These are phyloP conservation scores for Merops nubicus DNA, from an alignment of 2,113 vertebrate species.

Conservation along the genomic window DNA sequence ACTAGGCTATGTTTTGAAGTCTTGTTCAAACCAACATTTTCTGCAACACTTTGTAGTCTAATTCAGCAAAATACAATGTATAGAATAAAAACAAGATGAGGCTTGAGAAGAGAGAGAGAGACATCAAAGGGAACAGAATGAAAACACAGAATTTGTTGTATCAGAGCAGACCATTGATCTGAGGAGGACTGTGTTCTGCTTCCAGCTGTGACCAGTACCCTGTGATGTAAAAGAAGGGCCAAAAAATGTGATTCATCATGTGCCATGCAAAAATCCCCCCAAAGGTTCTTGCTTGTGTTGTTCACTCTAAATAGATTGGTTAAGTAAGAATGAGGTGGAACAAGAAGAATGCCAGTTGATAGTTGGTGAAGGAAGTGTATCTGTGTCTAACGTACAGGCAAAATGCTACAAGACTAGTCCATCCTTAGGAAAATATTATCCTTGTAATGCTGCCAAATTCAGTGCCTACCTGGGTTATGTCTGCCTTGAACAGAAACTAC, in stretches of 20 bases:
- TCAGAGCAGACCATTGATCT: conserved; percentile 45
- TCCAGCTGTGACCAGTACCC: conserved; percentile 49
- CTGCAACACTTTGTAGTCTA: conserved; percentile 60
- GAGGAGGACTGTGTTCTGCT: conserved; percentile 35
- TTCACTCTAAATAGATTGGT: conserved; percentile 1
- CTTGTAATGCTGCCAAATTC: background rate
- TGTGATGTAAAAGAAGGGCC: conserved; percentile 14
- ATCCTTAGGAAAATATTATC: background rate
- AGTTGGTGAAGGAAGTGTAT: background rate
- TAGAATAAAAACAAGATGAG: conserved; percentile 69
- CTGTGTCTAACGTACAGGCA: background rate
- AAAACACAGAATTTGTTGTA: conserved; percentile 62
- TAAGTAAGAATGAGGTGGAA: conserved; percentile 6
- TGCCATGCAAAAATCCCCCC: background rate
- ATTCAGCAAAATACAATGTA: conserved; percentile 49
- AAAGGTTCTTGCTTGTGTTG: background rate
- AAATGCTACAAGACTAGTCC: background rate
- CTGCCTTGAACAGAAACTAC: background rate
- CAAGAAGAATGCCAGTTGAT: background rate
- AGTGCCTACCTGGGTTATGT: background rate
- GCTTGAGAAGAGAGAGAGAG: conserved; percentile 24
- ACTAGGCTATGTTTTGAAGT: conserved; percentile 56
- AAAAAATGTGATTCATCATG: conserved; percentile 11
- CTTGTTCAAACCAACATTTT: conserved; percentile 28
- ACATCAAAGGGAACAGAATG: conserved; percentile 60